Evolutionary conservation across 2,888 invertebrate genomes (phyloP), one percentile per base, ranked within the genome.

Genomic region (Chymomyza caudatula): DNA sequence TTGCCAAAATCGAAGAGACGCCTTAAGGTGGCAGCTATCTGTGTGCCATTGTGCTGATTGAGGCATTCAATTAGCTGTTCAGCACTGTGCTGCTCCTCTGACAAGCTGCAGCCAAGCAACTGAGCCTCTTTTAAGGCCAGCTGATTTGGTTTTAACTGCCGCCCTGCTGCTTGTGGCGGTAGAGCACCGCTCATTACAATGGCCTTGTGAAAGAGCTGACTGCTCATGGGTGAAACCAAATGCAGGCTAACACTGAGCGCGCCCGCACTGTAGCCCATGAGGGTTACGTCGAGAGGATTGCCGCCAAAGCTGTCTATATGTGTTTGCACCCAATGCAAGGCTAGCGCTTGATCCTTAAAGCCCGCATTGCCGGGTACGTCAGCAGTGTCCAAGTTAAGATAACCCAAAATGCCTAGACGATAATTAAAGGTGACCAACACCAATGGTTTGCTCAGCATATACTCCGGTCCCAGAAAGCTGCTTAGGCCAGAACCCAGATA

Each of bases 381-480:
- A 37, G 91, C 87, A 61, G 92, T 92, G 1, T 92, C 92, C 0
- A 92, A 91, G 66, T 92, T 92, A 8, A 91, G 69, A 68, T 79
- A 86, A 90, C 92, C 92, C 55, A 94, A 89, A 0, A 92, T 88
- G 5, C 91, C 93, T 3, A 94, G 88, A 19, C 94, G 89, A 82
- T 93, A 93, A 88, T 94, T 93, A 61, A 93, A 90, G 1, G 93
- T 92, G 37, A 94, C 93, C 13, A 94, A 85, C 3, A 94, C 92
- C 3, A 93, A 77, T 52, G 93, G 92, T 55, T 92, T 88, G 73
- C 93, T 93, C 47, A 94, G 86, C 19, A 93, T 88, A 81, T 94
- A 92, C 56, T 92, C 89, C 0, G 94, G 93, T 0, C 93, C 93
- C 1, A 90, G 89, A 59, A 90, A 74, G 4, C 53, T 51, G 59